Evolutionary conservation across 1,140 invertebrate species (phyloP), one percentile per base, ranked within the genome.

Genomic region (Epicauta chinensis): DNA sequence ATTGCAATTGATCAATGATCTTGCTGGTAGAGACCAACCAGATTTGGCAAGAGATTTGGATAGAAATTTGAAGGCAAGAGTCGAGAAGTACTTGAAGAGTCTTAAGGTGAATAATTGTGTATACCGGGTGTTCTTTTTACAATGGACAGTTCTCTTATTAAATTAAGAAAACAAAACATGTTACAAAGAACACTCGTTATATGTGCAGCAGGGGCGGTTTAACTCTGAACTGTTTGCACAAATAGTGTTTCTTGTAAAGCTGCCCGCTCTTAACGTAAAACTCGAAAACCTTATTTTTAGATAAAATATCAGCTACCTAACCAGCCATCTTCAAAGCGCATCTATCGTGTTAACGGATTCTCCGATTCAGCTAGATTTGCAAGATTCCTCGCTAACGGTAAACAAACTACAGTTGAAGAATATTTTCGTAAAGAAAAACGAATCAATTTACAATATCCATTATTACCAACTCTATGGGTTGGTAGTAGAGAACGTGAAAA

Each of bases 381-480:
- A 32, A 63, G 16, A 12, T 81, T 83, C 61, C 16, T 61, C 7
- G 63, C 72, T 9, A 55, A 71, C 55, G 65, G 60, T 13, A 29
- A 34, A 41, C 16, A 30, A 16, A 71, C 71, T 0, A 76, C 76
- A 0, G 69, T 85, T 2, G 52, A 65, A 10, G 16, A 72, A 6
- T 85, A 85, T 58, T 86, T 73, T 16, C 29, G 3, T 4, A 9
- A 39, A 1, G 43, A 53, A 0, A 79, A 79, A 55, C 58, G 55
- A 0, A 75, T 72, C 57, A 60, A 5, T 48, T 74, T 88, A 3
- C 46, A 62, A 48, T 78, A 72, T 61, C 80, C 81, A 0, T 16
- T 78, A 5, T 56, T 84, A 1, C 83, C 80, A 2, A 80, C 77
- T 53, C 38, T 89, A 7, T 77, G 75, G 66, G 81, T 83, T 2